phyloP scores from a whole-genome alignment of 1,140 invertebrate species.

The Sycophila sp. region DNA sequence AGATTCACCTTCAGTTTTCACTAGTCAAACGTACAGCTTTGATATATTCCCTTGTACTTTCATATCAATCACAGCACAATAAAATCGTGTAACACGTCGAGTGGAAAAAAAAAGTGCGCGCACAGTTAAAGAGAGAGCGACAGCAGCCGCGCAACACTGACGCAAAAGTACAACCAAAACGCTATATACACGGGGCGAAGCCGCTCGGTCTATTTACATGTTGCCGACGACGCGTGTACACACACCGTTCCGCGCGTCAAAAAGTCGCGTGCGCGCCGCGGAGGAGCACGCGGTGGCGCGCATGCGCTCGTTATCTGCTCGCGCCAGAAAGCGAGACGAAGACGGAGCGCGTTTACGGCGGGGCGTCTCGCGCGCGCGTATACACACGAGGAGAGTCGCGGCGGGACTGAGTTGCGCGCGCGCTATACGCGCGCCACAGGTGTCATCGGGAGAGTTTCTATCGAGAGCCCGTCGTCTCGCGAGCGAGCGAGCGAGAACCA shows the following conservation, averaged over 20 bases:
- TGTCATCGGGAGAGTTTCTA: too few relatives aligned
- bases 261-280: conserved; percentile 44
- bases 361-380: conserved; percentile 42
- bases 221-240: background rate
- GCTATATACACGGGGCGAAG: too few relatives aligned
- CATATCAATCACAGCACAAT: too few relatives aligned
- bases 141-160: too few relatives aligned
- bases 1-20: too few relatives aligned
- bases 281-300: conserved; percentile 20
- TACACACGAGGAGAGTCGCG: conserved; percentile 59
- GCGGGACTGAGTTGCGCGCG: conserved; percentile 57
- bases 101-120: too few relatives aligned
- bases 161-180: too few relatives aligned
- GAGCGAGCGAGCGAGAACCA: conserved; percentile 25
- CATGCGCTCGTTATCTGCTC: background rate
- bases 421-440: conserved; percentile 51
- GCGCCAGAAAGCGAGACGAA: conserved; percentile 19
- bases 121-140: too few relatives aligned
- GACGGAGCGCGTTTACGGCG: conserved; percentile 41
- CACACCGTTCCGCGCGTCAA: background rate
- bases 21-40: too few relatives aligned
- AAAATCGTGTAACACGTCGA: too few relatives aligned
- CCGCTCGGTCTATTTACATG: too few relatives aligned
- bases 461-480: conserved; percentile 43
- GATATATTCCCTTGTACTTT: too few relatives aligned